These are phyloP conservation scores for Tholera decimalis DNA, from an alignment of 2,888 invertebrate genomes.

Conservation along the genomic window DNA sequence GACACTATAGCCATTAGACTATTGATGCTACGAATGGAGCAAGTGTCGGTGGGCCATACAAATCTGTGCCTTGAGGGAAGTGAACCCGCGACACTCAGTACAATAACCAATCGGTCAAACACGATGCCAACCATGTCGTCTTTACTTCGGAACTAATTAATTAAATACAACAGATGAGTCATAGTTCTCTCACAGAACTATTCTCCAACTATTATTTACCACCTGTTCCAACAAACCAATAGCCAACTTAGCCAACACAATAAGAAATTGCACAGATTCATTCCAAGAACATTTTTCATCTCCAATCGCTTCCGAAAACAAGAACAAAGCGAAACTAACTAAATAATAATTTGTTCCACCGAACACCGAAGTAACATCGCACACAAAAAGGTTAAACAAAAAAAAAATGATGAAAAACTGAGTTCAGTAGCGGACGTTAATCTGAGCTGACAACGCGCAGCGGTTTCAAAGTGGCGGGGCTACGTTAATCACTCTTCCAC, in stretches of 20 bases:
- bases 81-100: too few species aligned
- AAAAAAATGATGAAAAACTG: slow-evolving; percentile 49
- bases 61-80: too few species aligned
- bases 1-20: too few species aligned
- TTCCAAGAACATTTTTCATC: slow-evolving; percentile 55
- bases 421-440: slow-evolving; percentile 73
- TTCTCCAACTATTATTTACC: slow-evolving; percentile 2
- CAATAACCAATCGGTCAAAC: too few species aligned
- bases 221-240: slow-evolving; percentile 29
- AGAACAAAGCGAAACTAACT: slow-evolving; percentile 55
- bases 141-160: not conserved
- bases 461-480: slow-evolving; percentile 67
- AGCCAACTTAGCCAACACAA: slow-evolving; percentile 7
- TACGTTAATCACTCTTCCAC: slow-evolving; percentile 84
- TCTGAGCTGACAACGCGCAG: slow-evolving; percentile 73
- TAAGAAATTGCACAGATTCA: slow-evolving; percentile 32
- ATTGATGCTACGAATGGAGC: too few species aligned
- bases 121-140: too few species aligned
- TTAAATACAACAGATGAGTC: slow-evolving; percentile 8
- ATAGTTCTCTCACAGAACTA: not conserved
- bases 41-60: too few species aligned
- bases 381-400: slow-evolving; percentile 64
- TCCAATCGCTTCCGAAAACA: slow-evolving; percentile 56
- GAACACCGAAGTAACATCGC: slow-evolving; percentile 62
- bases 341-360: slow-evolving; percentile 62